A percentile compares a stretch with the other conserved stretches of the same genome.
These are phyloP conservation scores for Brachyptera risi DNA, from an alignment of 2,888 invertebrate genomes.

Conservation along the genomic window DNA sequence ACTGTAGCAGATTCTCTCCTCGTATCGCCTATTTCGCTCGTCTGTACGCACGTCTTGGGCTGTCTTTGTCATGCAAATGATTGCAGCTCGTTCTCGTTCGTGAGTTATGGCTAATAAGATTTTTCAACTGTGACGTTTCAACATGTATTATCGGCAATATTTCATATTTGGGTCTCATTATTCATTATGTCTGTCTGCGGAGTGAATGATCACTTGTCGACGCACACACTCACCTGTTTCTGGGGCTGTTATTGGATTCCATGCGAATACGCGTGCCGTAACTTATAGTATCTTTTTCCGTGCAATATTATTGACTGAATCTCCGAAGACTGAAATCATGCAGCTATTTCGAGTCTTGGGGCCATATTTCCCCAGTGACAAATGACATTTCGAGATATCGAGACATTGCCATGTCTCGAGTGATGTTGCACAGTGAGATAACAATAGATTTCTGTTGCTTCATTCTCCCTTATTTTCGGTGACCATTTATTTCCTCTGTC, in stretches of 20 bases:
- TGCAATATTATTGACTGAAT: slow-evolving; percentile 11
- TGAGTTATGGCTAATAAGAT: no score
- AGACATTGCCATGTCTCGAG: slow-evolving; percentile 3
- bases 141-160: no score
- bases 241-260: no score
- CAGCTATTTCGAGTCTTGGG: slow-evolving; percentile 24
- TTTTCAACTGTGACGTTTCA: no score
- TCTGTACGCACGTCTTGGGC: neutral
- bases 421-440: slow-evolving; percentile 8
- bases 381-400: slow-evolving; percentile 18
- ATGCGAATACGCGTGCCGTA: no score
- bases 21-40: neutral
- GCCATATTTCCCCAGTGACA: slow-evolving; percentile 29
- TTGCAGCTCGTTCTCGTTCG: no score
- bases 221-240: neutral
- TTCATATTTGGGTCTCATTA: neutral
- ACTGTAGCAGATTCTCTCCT: slow-evolving; percentile 7
- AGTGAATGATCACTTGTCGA: no score
- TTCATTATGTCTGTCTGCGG: neutral
- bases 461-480: slow-evolving; percentile 11
- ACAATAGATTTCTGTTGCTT: slow-evolving; percentile 18
- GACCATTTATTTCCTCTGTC: slow-evolving; percentile 19
- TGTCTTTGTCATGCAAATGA: slow-evolving; percentile 11
- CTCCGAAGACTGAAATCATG: slow-evolving; percentile 1
- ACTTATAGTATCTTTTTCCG: slow-evolving; percentile 1